Evolutionary conservation across 1,140 invertebrate species (phyloP).

Genomic region (Drosophila albomicans): DNA sequence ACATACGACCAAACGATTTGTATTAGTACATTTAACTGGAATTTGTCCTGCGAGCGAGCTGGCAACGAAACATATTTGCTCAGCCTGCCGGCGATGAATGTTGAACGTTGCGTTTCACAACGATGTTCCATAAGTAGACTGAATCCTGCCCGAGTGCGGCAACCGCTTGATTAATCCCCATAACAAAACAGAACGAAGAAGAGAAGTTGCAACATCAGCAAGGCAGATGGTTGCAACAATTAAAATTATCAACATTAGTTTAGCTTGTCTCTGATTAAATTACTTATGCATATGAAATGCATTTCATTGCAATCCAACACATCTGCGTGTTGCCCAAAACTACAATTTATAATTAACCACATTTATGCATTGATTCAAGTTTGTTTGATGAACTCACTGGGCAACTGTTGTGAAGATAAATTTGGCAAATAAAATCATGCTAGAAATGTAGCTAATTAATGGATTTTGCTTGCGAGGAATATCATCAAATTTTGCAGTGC

Average conservation of each 20-base stretch:
- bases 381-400: conserved; percentile 4
- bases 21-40: conserved; percentile 4
- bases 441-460: neutral
- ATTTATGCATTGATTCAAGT: neutral
- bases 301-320: neutral
- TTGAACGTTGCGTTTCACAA: neutral
- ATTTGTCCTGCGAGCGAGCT: neutral
- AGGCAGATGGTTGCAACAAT: conserved; percentile 25
- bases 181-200: neutral
- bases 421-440: neutral
- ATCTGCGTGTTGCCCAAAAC: no score
- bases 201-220: neutral
- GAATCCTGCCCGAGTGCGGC: conserved; percentile 13
- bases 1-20: neutral
- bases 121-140: conserved; percentile 38
- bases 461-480: neutral
- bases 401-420: no score
- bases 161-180: conserved; percentile 44
- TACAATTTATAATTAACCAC: neutral
- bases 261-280: conserved; percentile 30
- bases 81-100: conserved; percentile 12
- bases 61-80: conserved; percentile 13
- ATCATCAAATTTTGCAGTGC: neutral
- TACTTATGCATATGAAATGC: conserved; percentile 23
- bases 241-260: conserved; percentile 45